These are phyloP conservation scores for Rana temporaria DNA, from an alignment of 2,113 vertebrate genomes.

Conservation along the genomic window DNA sequence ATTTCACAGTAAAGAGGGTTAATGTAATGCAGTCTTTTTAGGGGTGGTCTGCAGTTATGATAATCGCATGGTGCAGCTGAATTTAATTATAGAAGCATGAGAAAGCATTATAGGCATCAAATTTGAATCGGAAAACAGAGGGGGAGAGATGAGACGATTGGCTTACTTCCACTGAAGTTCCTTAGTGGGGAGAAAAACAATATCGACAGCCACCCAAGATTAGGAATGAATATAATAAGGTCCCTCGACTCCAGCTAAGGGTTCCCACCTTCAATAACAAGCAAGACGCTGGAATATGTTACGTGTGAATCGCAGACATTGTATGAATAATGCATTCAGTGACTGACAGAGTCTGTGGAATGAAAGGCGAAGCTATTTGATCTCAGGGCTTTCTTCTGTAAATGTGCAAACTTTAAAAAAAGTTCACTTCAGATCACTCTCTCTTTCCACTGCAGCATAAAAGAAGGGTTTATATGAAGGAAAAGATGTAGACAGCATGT, in stretches of 20 bases:
- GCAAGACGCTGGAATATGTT: slow-evolving; percentile 45
- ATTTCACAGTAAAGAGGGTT: not conserved
- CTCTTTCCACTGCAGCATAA: not conserved
- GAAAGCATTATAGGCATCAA: slow-evolving; percentile 41
- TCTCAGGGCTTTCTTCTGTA: slow-evolving; percentile 20
- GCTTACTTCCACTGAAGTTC: slow-evolving; percentile 39
- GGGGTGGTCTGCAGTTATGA: slow-evolving; percentile 37
- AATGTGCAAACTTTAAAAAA: slow-evolving; percentile 14
- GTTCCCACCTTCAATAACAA: slow-evolving; percentile 38
- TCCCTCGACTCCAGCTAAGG: slow-evolving; percentile 16
- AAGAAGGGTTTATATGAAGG: not conserved
- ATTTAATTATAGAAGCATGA: slow-evolving; percentile 42
- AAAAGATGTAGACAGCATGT: not conserved
- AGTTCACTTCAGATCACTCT: slow-evolving; percentile 27
- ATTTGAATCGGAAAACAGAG: slow-evolving; percentile 25
- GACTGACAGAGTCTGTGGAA: slow-evolving; percentile 41
- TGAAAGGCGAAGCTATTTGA: slow-evolving; percentile 49
- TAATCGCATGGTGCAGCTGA: slow-evolving; percentile 39
- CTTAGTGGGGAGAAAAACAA: slow-evolving; percentile 35
- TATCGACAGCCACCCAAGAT: slow-evolving; percentile 24
- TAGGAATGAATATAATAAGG: slow-evolving; percentile 45
- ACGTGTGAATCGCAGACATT: slow-evolving; percentile 33
- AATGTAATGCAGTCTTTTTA: not conserved
- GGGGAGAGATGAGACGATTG: slow-evolving; percentile 46
- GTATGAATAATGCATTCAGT: slow-evolving; percentile 41